Evolutionary conservation across 2,113 vertebrate species (phyloP).

Genomic region (Anoplopoma fimbria): DNA sequence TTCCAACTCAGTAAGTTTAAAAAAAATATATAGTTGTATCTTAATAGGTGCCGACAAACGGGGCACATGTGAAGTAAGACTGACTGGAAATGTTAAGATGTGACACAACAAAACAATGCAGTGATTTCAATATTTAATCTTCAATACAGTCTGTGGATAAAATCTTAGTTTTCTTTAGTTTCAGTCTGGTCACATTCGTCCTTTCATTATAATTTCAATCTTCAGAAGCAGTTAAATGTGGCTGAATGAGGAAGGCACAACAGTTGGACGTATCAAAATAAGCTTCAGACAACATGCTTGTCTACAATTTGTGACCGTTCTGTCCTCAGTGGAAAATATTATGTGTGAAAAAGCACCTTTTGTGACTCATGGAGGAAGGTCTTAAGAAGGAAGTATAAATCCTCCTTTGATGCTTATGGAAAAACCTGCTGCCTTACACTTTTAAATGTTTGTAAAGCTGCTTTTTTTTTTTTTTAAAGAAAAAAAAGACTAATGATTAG

Average conservation of each 20-base stretch:
- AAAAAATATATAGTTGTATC: neutral
- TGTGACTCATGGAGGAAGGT: neutral
- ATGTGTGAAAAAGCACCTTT: neutral
- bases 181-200: neutral
- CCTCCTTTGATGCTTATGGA: slow-evolving; percentile 29
- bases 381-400: slow-evolving; percentile 6
- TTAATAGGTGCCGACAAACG: neutral
- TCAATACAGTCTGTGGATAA: neutral
- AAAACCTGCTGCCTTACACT: slow-evolving; percentile 66
- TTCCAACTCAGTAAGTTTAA: slow-evolving; percentile 4
- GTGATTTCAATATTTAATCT: neutral
- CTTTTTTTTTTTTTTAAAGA: neutral
- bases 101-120: neutral
- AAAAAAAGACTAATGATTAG: neutral
- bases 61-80: neutral
- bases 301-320: neutral
- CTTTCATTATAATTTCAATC: neutral
- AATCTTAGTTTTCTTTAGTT: neutral
- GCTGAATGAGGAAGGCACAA: neutral
- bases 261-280: neutral
- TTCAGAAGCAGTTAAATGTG: neutral
- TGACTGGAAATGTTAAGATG: neutral
- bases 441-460: slow-evolving; percentile 48
- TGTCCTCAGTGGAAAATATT: neutral
- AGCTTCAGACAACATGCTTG: neutral